Evolutionary conservation across 2,797 vertebrate genomes (phyloP), one percentile per base, ranked within the genome.

Genomic region (Lycodopsis pacificus): DNA sequence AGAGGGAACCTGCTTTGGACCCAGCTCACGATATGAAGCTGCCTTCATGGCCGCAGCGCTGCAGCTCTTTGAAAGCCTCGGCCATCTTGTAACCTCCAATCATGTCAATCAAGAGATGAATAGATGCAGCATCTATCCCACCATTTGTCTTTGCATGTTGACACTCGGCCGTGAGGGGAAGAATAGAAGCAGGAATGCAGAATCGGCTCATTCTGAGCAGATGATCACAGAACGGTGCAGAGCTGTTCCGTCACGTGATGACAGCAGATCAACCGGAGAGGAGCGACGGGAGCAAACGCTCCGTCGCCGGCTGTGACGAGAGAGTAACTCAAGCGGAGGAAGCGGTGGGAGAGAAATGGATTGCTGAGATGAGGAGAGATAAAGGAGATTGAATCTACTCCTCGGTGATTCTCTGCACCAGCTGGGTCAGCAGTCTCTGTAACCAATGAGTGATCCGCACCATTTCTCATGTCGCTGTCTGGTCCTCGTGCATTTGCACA

Each of bases 331-430:
- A 67, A 14, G 57, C 0, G 13, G 48, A 46, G 19, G 72, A 58
- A 13, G 67, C 64, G 6, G 74, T 11, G 63, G 54, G 46, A 49
- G 83, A 54, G 53, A 71, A 79, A 59, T 46, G 36, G 76, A 73
- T 68, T 46, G 22, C 65, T 15, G 40, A 61, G 69, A 82, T 71
- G 76, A 73, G 57, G 3, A 17, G 7, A 53, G 69, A 71, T 76
- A 44, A 71, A 64, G 22, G 63, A 80, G 75, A 88, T 63, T 78
- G 63, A 82, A 82, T 85, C 80, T 82, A 4, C 42, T 82, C 82
- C 64, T 81, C 73, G 11, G 71, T 73, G 82, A 36, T 66, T 77
- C 67, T 75, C 70, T 74, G 57, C 5, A 8, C 42, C 4, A 13
- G 75, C 76, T 69, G 1, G 56, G 67, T 88, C 86, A 86, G 86